Percentiles rank a stretch among this genome's conserved stretches.
Conservation (phyloP, 2,113 vertebrate genomes). For the Antechinus flavipes region DNA sequence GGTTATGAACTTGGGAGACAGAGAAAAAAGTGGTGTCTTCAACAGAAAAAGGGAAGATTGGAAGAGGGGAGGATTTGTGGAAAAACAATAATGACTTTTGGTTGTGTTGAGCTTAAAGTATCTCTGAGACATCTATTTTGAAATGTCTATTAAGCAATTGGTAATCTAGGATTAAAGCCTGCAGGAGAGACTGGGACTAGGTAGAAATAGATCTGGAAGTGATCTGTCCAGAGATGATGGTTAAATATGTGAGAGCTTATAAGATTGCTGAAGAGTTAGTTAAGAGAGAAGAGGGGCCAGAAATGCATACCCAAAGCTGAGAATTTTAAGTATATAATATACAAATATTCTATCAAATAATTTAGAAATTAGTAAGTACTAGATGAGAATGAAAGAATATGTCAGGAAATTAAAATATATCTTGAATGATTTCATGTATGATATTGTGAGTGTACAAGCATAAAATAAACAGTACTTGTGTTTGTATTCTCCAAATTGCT, state of each 20-base stretch:
- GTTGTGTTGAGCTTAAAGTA: background rate
- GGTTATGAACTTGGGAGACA: background rate
- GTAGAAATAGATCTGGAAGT: background rate
- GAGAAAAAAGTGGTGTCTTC: background rate
- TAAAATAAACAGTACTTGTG: background rate
- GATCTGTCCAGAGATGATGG: background rate
- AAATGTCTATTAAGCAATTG: background rate
- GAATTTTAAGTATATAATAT: background rate
- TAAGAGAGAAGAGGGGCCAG: background rate
- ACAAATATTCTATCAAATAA: background rate
- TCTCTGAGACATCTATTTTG: background rate
- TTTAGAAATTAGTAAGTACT: background rate
- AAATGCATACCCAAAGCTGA: background rate
- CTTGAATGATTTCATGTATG: background rate
- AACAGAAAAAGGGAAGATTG: background rate
- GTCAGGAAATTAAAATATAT: background rate
- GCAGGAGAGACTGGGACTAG: background rate
- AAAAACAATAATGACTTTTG: background rate
- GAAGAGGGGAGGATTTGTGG: background rate
- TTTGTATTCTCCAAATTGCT: background rate
- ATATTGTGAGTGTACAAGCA: background rate
- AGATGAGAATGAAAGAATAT: background rate
- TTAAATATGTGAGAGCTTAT: background rate
- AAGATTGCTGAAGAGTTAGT: background rate
- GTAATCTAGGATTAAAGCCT: background rate